These are phyloP conservation scores for Semnopithecus entellus DNA, from an alignment of 2,113 vertebrate genomes.

Conservation along the genomic window DNA sequence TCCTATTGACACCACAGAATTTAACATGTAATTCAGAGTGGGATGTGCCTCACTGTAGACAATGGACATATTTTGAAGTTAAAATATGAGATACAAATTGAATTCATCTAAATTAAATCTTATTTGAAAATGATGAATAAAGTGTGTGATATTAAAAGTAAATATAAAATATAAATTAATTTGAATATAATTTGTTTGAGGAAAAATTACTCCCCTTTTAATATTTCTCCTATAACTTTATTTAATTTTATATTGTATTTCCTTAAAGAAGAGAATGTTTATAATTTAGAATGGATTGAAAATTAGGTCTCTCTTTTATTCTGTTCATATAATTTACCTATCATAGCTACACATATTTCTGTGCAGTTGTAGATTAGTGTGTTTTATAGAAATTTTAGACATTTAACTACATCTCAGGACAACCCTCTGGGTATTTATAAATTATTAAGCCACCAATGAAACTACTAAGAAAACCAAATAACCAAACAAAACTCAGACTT, in stretches of 20 bases:
- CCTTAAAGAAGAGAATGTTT: background rate
- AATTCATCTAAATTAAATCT: constrained; percentile 15
- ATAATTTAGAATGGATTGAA: background rate
- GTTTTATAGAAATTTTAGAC: background rate
- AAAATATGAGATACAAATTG: background rate
- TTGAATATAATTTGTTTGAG: background rate
- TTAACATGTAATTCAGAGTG: background rate
- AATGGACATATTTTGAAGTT: background rate
- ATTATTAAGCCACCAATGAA: background rate
- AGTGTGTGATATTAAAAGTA: background rate
- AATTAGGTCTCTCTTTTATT: background rate
- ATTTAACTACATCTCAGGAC: background rate
- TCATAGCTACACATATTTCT: background rate
- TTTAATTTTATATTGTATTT: background rate
- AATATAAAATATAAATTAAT: background rate
- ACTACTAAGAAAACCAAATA: background rate
- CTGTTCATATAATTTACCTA: background rate
- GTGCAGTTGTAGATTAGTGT: background rate
- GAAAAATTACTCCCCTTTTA: background rate
- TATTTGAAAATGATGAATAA: constrained; percentile 24
- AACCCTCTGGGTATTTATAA: background rate
- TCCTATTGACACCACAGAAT: background rate
- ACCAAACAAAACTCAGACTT: background rate
- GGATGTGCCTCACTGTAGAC: background rate
- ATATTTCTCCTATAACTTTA: background rate